Evolutionary conservation across 1,140 invertebrate genomes (phyloP), one percentile per base, ranked within the genome.

Genomic region (Bactericera cockerelli): DNA sequence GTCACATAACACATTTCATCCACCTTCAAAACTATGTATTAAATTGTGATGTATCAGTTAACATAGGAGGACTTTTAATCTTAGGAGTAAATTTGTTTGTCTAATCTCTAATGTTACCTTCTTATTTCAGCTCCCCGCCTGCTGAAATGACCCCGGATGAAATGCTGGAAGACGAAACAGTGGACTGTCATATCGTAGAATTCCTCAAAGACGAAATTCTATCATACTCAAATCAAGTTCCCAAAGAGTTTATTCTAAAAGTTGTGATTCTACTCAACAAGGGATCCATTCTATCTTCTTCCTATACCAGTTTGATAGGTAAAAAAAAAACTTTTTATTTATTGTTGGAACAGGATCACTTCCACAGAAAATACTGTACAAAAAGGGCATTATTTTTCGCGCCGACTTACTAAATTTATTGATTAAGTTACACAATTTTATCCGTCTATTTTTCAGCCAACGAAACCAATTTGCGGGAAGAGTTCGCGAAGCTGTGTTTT

Each of bases 401-500:
- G n/a, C n/a, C n/a, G n/a, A n/a, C n/a, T n/a, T n/a, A n/a, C n/a
- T n/a, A n/a, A n/a, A n/a, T n/a, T n/a, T n/a, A n/a, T n/a, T n/a
- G n/a, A n/a, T n/a, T n/a, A 31, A 31, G 13, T 31, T 31, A 31
- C 28, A 31, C 4, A 13, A 31, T 6, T 6, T 6, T 31, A 31
- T 31, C 13, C 28, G 28, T 13, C 13, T 31, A 6, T 56, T 25
- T 56, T 56, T 56, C 83, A 63, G 87, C 93, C 69, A 82, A 84
- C 22, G 88, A 89, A 68, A 73, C 89, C 60, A 87, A 85, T 61
- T 73, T 92, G 60, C 72, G 93, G 21, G 93, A 98, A 73, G 93
- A 96, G 67, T 96, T 98, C 75, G 93, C 93, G 21, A 87, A 93
- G 68, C 88, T 87, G 0, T 98, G 94, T 69, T 97, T 98, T 69